Conservation (phyloP, 2,113 vertebrate species). For the Phyllopteryx taeniolatus region DNA sequence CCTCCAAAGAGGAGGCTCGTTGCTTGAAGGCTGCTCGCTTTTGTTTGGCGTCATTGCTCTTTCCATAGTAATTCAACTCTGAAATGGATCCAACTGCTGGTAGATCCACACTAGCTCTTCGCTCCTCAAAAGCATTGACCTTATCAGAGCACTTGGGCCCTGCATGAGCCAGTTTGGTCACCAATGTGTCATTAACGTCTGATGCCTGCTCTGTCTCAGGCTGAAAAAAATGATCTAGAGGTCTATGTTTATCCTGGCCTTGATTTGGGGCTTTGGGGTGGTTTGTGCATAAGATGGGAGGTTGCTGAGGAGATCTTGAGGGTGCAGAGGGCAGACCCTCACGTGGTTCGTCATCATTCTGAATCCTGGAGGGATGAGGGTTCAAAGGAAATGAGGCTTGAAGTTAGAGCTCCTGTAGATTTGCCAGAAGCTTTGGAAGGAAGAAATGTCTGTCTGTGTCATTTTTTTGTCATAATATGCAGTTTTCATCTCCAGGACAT, state of each 20-base stretch:
- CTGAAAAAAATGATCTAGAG: slow-evolving; percentile 9
- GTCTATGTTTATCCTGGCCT: slow-evolving; percentile 26
- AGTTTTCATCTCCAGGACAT: not conserved
- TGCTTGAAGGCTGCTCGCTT: slow-evolving; percentile 82
- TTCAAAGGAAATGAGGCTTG: slow-evolving; percentile 65
- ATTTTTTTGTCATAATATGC: slow-evolving; percentile 15
- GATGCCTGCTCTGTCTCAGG: slow-evolving; percentile 19
- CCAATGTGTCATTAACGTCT: slow-evolving; percentile 41
- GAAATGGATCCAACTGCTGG: slow-evolving; percentile 65
- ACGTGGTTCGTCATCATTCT: slow-evolving; percentile 47
- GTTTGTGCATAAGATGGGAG: slow-evolving; percentile 36
- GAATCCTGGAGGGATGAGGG: slow-evolving; percentile 66
- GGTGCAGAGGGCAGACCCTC: slow-evolving; percentile 22
- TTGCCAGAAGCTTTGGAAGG: slow-evolving; percentile 21
- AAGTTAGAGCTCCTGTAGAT: slow-evolving; percentile 48
- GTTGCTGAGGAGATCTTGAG: slow-evolving; percentile 33
- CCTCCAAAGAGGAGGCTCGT: slow-evolving; percentile 88
- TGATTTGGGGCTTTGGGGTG: slow-evolving; percentile 14
- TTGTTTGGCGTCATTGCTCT: slow-evolving; percentile 62
- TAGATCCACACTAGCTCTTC: slow-evolving; percentile 77
- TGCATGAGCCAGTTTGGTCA: slow-evolving; percentile 77
- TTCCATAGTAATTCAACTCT: slow-evolving; percentile 50
- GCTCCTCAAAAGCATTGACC: slow-evolving; percentile 85
- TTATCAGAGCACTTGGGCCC: slow-evolving; percentile 86
- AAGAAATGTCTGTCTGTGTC: slow-evolving; percentile 24